phyloP scores from a whole-genome alignment of 2,888 invertebrate species.

The Amphipoea lucens region DNA sequence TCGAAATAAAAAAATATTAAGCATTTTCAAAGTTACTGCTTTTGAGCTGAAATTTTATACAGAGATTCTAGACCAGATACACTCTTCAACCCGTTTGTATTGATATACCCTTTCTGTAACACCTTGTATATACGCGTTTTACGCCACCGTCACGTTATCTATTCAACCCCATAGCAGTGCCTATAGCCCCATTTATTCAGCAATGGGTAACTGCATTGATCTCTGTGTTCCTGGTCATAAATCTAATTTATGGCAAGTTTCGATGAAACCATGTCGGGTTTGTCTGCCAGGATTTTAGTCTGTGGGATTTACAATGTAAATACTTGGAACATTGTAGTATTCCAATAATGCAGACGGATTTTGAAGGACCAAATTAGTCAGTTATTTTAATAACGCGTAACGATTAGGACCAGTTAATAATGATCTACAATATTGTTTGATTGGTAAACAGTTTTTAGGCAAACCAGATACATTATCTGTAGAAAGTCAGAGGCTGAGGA shows the following conservation, averaged over 20 bases:
- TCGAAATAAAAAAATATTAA: too few relatives aligned
- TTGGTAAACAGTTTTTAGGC: too few relatives aligned
- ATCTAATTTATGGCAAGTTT: conserved; percentile 46
- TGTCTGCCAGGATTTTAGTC: conserved; percentile 34
- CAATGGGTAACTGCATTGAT: conserved; percentile 35
- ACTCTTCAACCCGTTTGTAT: too few relatives aligned
- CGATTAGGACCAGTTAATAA: too few relatives aligned
- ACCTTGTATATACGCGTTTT: background rate
- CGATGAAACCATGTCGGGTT: conserved; percentile 35
- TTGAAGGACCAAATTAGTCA: background rate
- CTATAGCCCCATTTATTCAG: conserved; percentile 6
- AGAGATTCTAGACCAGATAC: too few relatives aligned
- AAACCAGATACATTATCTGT: too few relatives aligned
- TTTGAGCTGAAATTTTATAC: too few relatives aligned
- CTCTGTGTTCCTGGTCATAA: conserved; percentile 55
- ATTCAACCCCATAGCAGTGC: conserved; percentile 1
- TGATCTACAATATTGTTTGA: too few relatives aligned
- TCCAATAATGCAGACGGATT: background rate
- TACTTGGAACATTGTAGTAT: background rate
- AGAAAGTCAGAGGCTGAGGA: too few relatives aligned
- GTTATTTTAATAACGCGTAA: too few relatives aligned
- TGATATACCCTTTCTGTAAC: too few relatives aligned
- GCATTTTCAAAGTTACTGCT: too few relatives aligned
- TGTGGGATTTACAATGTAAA: background rate
- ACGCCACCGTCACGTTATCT: conserved; percentile 16